A percentile compares a stretch with the other conserved stretches of the same genome.
Evolutionary conservation across 2,113 vertebrate species (phyloP).

Genomic region (Datnioides undecimradiatus): DNA sequence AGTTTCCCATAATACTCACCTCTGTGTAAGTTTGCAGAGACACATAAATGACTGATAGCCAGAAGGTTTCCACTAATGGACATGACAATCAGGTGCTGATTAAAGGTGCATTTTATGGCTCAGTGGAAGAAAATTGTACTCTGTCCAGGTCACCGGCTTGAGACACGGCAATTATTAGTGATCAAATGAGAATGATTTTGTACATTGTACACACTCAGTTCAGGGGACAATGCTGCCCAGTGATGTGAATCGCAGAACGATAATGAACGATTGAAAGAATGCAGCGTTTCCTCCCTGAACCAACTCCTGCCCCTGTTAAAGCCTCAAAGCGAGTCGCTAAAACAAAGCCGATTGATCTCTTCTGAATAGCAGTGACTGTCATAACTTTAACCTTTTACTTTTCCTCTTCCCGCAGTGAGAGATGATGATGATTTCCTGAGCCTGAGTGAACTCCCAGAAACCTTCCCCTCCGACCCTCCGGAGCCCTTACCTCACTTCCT

Average conservation of each 20-base stretch:
- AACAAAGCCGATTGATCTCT: neutral
- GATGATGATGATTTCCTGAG: constrained; percentile 94
- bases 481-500: constrained; percentile 96
- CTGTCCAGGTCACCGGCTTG: constrained; percentile 22
- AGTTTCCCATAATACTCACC: neutral
- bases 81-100: constrained; percentile 27
- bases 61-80: constrained; percentile 2
- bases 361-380: neutral
- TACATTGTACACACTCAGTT: constrained; percentile 11
- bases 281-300: constrained; percentile 2
- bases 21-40: neutral
- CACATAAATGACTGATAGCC: neutral
- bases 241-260: constrained; percentile 32
- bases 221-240: constrained; percentile 6
- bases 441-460: constrained; percentile 96
- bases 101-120: constrained; percentile 43
- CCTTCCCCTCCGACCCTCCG: constrained; percentile 95
- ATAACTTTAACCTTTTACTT: neutral
- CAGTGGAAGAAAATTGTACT: constrained; percentile 26
- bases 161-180: constrained; percentile 29
- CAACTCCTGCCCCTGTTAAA: neutral
- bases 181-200: constrained; percentile 36
- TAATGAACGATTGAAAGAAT: constrained; percentile 24
- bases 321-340: neutral
- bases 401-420: constrained; percentile 71